phyloP scores from a whole-genome alignment of 2,888 invertebrate genomes.

The Callyntrura sp. region DNA sequence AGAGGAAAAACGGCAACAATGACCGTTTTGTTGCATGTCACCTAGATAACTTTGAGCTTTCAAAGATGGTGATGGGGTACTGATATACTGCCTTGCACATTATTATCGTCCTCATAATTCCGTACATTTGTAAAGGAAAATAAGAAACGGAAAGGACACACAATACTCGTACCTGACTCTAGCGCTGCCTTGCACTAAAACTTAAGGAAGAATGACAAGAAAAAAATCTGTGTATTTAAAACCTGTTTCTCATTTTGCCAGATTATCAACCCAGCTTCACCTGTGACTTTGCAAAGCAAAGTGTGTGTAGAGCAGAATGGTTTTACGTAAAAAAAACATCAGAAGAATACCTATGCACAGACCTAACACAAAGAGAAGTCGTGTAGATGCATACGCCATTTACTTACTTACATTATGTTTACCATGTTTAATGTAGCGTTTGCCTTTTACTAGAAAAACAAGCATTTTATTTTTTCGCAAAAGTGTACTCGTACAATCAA shows the following conservation, averaged over 20 bases:
- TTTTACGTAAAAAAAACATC: background rate
- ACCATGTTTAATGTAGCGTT: no score
- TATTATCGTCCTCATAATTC: background rate
- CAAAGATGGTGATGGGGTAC: slow-evolving; percentile 23
- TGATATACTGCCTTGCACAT: background rate
- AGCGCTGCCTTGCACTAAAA: slow-evolving; percentile 9
- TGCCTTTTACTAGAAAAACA: background rate
- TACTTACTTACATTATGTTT: background rate
- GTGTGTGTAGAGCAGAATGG: background rate
- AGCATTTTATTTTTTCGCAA: background rate
- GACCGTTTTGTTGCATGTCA: slow-evolving; percentile 49
- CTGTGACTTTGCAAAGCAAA: background rate
- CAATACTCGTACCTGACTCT: background rate
- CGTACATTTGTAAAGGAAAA: slow-evolving; percentile 19
- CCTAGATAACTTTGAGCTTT: slow-evolving; percentile 44
- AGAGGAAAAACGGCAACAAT: slow-evolving; percentile 50
- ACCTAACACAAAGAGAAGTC: background rate
- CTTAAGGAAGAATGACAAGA: slow-evolving; percentile 2
- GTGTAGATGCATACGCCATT: no score
- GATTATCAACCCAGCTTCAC: slow-evolving; percentile 49
- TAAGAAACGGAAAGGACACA: slow-evolving; percentile 39
- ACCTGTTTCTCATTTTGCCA: slow-evolving; percentile 43
- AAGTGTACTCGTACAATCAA: background rate
- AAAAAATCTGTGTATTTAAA: slow-evolving; percentile 40
- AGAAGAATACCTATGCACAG: background rate